A percentile compares a stretch with the other conserved stretches of the same genome.
phyloP scores from a whole-genome alignment of 2,113 vertebrate species.

The Amblyopsis rosae region DNA sequence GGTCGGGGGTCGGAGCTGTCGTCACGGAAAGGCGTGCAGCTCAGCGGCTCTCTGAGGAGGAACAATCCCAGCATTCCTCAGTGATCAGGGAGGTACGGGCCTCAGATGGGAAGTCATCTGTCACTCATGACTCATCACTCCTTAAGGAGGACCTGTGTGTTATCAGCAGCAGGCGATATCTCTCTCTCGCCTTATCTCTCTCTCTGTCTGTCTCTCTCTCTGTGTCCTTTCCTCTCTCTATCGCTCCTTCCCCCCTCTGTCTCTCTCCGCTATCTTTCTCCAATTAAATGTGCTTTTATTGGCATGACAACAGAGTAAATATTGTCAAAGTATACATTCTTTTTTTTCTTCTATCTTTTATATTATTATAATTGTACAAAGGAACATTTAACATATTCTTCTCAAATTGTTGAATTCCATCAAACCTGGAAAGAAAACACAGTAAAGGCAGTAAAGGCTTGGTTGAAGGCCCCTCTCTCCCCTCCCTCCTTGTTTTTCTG shows the following conservation, averaged over 20 bases:
- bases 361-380: no score
- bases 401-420: no score
- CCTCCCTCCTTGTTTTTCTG: conserved; percentile 13
- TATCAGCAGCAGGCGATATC: conserved; percentile 60
- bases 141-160: conserved; percentile 64
- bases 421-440: no score
- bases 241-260: conserved; percentile 39
- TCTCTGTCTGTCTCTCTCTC: conserved; percentile 2
- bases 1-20: conserved; percentile 41
- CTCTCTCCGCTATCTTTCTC: conserved; percentile 1
- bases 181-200: neutral
- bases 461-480: conserved; percentile 1
- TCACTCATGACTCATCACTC: conserved; percentile 68
- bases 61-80: conserved; percentile 68
- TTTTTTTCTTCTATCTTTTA: no score
- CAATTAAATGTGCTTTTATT: conserved; percentile 35
- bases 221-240: neutral
- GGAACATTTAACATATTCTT: no score
- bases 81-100: conserved; percentile 53
- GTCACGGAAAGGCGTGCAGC: no score
- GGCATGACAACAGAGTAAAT: neutral
- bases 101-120: conserved; percentile 71
- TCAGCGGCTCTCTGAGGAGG: conserved; percentile 3
- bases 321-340: no score
- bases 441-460: no score